A percentile compares a stretch with the other conserved stretches of the same genome.
Evolutionary conservation across 2,113 vertebrate species (phyloP).

Genomic region (Tachycineta bicolor): DNA sequence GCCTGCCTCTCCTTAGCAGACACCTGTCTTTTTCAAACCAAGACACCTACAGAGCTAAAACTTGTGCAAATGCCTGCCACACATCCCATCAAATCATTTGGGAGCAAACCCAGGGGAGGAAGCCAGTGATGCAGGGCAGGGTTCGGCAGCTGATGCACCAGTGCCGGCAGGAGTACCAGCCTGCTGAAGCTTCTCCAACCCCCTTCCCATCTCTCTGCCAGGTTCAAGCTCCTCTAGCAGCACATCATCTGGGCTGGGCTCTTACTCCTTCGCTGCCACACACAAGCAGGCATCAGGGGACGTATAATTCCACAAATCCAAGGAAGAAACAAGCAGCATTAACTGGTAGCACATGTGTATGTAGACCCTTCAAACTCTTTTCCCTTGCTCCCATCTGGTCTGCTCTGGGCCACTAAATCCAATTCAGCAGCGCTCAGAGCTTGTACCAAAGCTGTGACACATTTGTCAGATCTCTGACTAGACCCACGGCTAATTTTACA

Average conservation of each 20-base stretch:
- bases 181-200: neutral
- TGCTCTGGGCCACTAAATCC: conserved; percentile 66
- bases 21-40: too few species aligned
- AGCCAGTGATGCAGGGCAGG: neutral
- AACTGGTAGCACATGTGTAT: neutral
- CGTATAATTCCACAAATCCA: neutral
- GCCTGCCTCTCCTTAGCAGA: too few species aligned
- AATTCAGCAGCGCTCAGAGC: conserved; percentile 23
- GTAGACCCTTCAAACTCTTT: conserved; percentile 14
- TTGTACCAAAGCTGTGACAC: conserved; percentile 23
- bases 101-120: fast-evolving
- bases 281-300: neutral
- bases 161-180: neutral
- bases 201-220: neutral
- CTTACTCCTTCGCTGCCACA: fast-evolving
- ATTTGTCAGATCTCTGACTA: conserved; percentile 69
- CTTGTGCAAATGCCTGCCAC: neutral
- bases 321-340: conserved; percentile 30
- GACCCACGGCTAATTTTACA: conserved; percentile 70
- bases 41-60: neutral
- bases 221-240: neutral
- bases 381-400: conserved; percentile 35
- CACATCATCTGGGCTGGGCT: neutral
- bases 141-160: fast-evolving
- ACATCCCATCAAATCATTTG: neutral